Conservation (phyloP, 2,888 invertebrate species). For the Archips crataeganus region DNA sequence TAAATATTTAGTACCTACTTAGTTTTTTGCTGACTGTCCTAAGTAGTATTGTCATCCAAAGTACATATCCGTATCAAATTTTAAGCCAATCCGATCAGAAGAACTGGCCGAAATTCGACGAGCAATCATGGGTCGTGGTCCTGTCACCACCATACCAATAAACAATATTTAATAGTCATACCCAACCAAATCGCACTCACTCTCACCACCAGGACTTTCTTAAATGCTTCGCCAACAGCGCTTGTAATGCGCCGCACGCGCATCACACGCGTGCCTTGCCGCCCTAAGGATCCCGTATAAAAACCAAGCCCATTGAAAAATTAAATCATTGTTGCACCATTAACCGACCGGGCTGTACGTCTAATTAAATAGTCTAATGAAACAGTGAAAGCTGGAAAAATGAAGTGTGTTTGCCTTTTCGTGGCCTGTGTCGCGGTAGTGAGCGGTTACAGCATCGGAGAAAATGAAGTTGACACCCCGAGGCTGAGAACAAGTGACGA, state of each 20-base stretch:
- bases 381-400: conserved; percentile 71
- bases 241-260: conserved; percentile 72
- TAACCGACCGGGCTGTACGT: conserved; percentile 78
- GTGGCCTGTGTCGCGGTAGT: conserved; percentile 82
- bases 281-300: conserved; percentile 87
- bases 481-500: conserved; percentile 88
- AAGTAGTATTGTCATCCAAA: too few species aligned
- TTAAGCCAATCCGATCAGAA: too few species aligned
- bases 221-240: conserved; percentile 77
- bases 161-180: conserved; percentile 20
- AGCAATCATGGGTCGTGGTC: background rate
- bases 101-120: too few species aligned
- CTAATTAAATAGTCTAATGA: conserved; percentile 80
- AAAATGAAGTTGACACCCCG: conserved; percentile 85
- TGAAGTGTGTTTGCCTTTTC: conserved; percentile 83
- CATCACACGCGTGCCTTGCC: conserved; percentile 77
- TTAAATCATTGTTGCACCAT: conserved; percentile 85
- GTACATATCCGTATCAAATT: too few species aligned
- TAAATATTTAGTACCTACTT: too few species aligned
- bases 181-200: conserved; percentile 60
- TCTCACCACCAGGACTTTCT: conserved; percentile 83
- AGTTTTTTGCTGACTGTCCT: too few species aligned
- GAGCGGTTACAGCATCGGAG: conserved; percentile 80
- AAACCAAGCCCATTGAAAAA: conserved; percentile 88
- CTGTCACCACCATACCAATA: conserved; percentile 1